These are phyloP conservation scores for Microctenopoma lineatum DNA, from an alignment of 2,797 vertebrate species.

Conservation along the genomic window DNA sequence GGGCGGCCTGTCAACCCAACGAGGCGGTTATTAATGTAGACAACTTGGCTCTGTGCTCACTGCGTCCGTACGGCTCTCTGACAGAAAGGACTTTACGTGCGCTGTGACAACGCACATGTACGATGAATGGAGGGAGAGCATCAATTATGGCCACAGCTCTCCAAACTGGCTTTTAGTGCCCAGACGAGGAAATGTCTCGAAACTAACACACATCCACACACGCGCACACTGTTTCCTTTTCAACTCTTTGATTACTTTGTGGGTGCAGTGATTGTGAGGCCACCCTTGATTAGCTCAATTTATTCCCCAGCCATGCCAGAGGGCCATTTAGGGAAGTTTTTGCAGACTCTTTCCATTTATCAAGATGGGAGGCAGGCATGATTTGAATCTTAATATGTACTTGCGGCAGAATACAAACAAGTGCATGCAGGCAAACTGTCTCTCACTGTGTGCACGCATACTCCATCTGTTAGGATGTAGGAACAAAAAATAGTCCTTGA, in stretches of 20 bases:
- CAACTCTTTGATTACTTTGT: slow-evolving; percentile 75
- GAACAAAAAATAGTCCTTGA: slow-evolving; percentile 26
- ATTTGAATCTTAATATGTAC: slow-evolving; percentile 75
- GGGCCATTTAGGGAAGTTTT: slow-evolving; percentile 80
- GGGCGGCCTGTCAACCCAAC: slow-evolving; percentile 47
- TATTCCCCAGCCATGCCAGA: slow-evolving; percentile 76
- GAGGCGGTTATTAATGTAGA: slow-evolving; percentile 62
- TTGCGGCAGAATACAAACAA: slow-evolving; percentile 59
- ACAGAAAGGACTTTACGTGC: slow-evolving; percentile 50
- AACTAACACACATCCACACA: slow-evolving; percentile 54
- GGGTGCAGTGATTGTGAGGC: slow-evolving; percentile 76
- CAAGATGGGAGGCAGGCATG: slow-evolving; percentile 73
- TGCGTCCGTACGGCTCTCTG: slow-evolving; percentile 33
- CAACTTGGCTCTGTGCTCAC: slow-evolving; percentile 32
- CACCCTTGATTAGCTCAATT: slow-evolving; percentile 79
- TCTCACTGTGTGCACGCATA: slow-evolving; percentile 18
- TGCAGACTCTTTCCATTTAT: slow-evolving; percentile 78
- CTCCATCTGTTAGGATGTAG: slow-evolving; percentile 43
- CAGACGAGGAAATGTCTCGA: slow-evolving; percentile 51
- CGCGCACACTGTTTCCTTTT: slow-evolving; percentile 62
- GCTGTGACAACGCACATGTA: slow-evolving; percentile 24
- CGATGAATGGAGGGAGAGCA: slow-evolving; percentile 39
- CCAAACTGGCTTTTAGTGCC: slow-evolving; percentile 68
- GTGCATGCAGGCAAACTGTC: slow-evolving; percentile 15
- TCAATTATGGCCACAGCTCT: slow-evolving; percentile 53